Conservation (phyloP, 2,113 vertebrate species). For the Neolamprologus falcicula region DNA sequence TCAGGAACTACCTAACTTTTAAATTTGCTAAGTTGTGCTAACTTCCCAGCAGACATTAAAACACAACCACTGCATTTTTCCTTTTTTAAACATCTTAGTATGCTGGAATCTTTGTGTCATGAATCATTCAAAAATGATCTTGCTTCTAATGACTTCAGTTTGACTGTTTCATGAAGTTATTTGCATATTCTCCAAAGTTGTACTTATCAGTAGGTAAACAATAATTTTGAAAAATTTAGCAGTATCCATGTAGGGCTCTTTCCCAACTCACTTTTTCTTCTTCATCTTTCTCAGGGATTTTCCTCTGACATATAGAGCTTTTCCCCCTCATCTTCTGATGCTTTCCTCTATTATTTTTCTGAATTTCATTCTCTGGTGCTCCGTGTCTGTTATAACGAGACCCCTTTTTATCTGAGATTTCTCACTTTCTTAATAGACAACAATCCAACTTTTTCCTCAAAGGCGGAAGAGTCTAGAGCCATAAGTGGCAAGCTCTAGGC, state of each 20-base stretch:
- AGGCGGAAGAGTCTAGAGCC: not conserved
- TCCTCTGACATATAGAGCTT: not conserved
- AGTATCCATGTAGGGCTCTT: not conserved
- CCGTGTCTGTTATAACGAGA: not conserved
- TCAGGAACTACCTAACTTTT: not conserved
- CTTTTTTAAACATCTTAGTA: not conserved
- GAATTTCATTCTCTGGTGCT: not conserved
- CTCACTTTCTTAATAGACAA: not conserved
- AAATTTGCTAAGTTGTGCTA: not conserved
- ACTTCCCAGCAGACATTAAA: not conserved
- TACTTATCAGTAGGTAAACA: not conserved
- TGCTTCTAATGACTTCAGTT: not conserved
- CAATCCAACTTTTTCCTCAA: not conserved
- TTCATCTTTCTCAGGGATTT: not conserved
- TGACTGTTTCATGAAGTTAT: not conserved
- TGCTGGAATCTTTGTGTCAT: not conserved
- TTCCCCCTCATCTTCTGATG: not conserved
- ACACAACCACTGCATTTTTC: not conserved
- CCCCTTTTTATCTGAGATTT: not conserved
- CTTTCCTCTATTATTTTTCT: not conserved
- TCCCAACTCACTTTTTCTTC: not conserved
- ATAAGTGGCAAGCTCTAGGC: not conserved
- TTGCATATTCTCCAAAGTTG: not conserved
- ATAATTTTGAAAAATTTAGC: not conserved
- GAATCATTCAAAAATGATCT: not conserved